A percentile compares a stretch with the other conserved stretches of the same genome.
Evolutionary conservation across 2,797 vertebrate species (phyloP).

Genomic region (Micropoecilia bifurca): DNA sequence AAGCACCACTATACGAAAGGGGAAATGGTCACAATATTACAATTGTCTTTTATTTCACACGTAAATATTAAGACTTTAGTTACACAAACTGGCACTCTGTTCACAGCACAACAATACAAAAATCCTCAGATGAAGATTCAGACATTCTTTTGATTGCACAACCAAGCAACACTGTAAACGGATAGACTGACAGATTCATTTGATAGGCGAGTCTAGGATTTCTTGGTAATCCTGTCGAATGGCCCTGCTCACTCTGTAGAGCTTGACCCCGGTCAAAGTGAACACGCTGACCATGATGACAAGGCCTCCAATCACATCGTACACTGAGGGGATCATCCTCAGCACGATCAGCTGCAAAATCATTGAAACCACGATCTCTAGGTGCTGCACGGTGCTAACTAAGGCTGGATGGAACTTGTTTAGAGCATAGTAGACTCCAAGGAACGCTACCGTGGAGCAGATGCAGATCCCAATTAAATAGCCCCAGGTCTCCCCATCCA

Average conservation of each 20-base stretch:
- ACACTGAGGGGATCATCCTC: slow-evolving; percentile 90
- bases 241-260: slow-evolving; percentile 90
- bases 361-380: slow-evolving; percentile 97
- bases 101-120: slow-evolving; percentile 80
- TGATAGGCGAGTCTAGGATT: slow-evolving; percentile 95
- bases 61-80: slow-evolving; percentile 81
- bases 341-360: slow-evolving; percentile 93
- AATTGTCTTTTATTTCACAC: slow-evolving; percentile 77
- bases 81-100: slow-evolving; percentile 80
- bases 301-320: slow-evolving; percentile 91
- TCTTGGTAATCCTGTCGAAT: slow-evolving; percentile 93
- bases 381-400: slow-evolving; percentile 97
- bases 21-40: slow-evolving; percentile 60
- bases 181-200: slow-evolving; percentile 81
- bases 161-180: slow-evolving; percentile 77
- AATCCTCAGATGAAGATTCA: slow-evolving; percentile 79
- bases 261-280: slow-evolving; percentile 91
- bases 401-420: slow-evolving; percentile 96
- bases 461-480: slow-evolving; percentile 95
- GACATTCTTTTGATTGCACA: slow-evolving; percentile 83
- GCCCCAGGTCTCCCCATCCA: slow-evolving; percentile 96
- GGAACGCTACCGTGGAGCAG: slow-evolving; percentile 96
- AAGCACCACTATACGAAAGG: slow-evolving; percentile 55
- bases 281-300: slow-evolving; percentile 95
- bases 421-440: slow-evolving; percentile 96